Base-by-base conservation (phyloP, 2,113 vertebrate species). In the Tragelaphus imberbis region DNA sequence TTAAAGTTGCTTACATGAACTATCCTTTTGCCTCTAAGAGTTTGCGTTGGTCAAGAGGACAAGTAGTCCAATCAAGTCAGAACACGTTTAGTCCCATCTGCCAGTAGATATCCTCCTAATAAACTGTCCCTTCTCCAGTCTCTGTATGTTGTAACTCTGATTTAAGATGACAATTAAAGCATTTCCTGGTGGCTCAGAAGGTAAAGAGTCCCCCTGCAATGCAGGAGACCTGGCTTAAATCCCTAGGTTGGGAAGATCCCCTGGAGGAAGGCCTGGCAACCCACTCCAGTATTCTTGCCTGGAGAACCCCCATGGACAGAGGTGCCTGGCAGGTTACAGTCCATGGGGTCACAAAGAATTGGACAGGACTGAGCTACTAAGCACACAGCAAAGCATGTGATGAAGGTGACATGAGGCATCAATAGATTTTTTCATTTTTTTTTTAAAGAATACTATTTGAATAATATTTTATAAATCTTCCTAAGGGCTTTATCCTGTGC, bases 381-480 rank as follows among this genome's bases (percentile, higher is more conserved):
- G 21, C 68, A 75, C 36, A 75, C 11, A 75, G 68, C 36, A 75
- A 6, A 63, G 30, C 21, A 89, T 47, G 16, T 59, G 40, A 79
- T 82, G 28, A 94, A 77, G 15, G 47, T 84, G 33, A 33, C 53
- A 16, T 63, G 80, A 90, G 59, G 25, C 47, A 90, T 90, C 28
- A 65, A 53, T 15, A 79, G 53, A 65, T 84, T 89, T 7, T 91
- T 58, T 65, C 21, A 92, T 30, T 90, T 47, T 86, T 94, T 61
- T 33, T 85, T 58, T 81, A 92, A 90, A 94, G 17, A 96, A 95
- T 44, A 68, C 85, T 71, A 80, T 36, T 47, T 90, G 28, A 94
- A 44, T 84, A 53, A 58, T 55, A 90, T 84, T 94, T 88, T 81
- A 53, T 33, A 96, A 94, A 80, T 88, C 49, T 90, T 68, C 55